Evolutionary conservation across 64 coral and sea anemone genomes (phyloP).

Genomic region (Dendrophyllia cribrosa): DNA sequence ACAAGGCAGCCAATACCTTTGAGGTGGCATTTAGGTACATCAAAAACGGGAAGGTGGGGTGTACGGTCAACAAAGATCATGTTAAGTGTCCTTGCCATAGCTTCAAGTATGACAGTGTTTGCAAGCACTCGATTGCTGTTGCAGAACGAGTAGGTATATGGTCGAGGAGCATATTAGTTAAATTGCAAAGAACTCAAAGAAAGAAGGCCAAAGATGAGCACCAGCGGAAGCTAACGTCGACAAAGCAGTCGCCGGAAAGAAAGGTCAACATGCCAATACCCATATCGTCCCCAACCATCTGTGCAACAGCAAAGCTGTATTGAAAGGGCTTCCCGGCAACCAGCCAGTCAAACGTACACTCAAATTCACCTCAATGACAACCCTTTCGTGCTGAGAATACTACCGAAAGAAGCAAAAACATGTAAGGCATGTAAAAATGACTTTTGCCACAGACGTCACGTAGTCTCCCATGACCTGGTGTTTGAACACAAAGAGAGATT

Average conservation of each 20-base stretch:
- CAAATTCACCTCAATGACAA: conserved; percentile 67
- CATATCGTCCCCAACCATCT: conserved; percentile 33
- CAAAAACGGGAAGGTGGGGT: conserved; percentile 51
- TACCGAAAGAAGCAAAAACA: conserved; percentile 42
- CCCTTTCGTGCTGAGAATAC: conserved; percentile 55
- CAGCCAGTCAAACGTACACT: conserved; percentile 29
- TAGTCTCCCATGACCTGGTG: conserved; percentile 50
- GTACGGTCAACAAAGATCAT: conserved; percentile 49
- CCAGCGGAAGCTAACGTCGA: conserved; percentile 31
- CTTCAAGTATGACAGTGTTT: conserved; percentile 55
- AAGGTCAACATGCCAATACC: conserved; percentile 14
- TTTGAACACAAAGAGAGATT: conserved; percentile 54
- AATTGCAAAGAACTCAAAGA: conserved; percentile 35
- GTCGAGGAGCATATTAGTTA: conserved; percentile 41
- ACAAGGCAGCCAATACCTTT: conserved; percentile 50
- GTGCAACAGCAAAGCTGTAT: conserved; percentile 30
- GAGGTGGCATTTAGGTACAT: conserved; percentile 42
- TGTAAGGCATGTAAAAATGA: conserved; percentile 56
- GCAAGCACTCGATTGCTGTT: conserved; percentile 58
- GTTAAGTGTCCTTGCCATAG: conserved; percentile 41
- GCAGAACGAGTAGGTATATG: conserved; percentile 48
- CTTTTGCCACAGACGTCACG: conserved; percentile 45
- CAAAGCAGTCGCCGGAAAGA: conserved; percentile 46
- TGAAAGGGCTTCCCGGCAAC: conserved; percentile 36
- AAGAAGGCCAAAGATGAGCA: conserved; percentile 14